Conservation (phyloP, 1,140 invertebrate genomes). For the Brachionus plicatilis region DNA sequence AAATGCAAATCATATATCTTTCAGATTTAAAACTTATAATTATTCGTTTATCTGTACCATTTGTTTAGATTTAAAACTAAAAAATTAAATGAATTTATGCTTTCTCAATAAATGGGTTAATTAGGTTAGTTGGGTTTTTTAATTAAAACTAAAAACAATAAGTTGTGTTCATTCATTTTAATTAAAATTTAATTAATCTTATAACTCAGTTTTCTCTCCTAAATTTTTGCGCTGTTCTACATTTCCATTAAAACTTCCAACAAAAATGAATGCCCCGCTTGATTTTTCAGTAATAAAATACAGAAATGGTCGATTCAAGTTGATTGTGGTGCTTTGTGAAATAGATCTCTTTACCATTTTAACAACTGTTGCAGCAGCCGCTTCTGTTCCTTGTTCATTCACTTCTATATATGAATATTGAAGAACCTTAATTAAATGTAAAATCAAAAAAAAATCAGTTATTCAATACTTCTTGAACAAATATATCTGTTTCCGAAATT, state of each 20-base stretch:
- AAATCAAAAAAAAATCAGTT: neutral
- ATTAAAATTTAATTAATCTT: neutral
- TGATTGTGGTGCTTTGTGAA: neutral
- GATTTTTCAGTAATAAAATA: constrained; percentile 17
- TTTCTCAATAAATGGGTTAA: too few species aligned
- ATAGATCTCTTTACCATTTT: constrained; percentile 18
- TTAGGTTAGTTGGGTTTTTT: too few species aligned
- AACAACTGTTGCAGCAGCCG: constrained; percentile 10
- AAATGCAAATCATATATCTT: too few species aligned
- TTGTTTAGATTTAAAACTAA: too few species aligned
- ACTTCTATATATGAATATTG: constrained; percentile 33
- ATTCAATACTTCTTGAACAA: neutral
- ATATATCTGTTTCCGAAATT: neutral
- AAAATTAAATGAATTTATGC: too few species aligned
- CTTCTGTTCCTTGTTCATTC: constrained; percentile 31
- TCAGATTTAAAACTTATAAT: too few species aligned
- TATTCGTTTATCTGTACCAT: too few species aligned
- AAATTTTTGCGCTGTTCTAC: neutral
- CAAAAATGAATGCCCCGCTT: neutral
- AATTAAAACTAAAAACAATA: too few species aligned
- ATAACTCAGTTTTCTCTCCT: neutral
- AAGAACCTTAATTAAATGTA: neutral
- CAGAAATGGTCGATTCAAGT: neutral
- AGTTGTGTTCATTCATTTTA: too few species aligned
- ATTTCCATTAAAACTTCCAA: neutral